A percentile compares a stretch with the other conserved stretches of the same genome.
Conservation (phyloP, 2,888 invertebrate genomes). For the Sesia apiformis region DNA sequence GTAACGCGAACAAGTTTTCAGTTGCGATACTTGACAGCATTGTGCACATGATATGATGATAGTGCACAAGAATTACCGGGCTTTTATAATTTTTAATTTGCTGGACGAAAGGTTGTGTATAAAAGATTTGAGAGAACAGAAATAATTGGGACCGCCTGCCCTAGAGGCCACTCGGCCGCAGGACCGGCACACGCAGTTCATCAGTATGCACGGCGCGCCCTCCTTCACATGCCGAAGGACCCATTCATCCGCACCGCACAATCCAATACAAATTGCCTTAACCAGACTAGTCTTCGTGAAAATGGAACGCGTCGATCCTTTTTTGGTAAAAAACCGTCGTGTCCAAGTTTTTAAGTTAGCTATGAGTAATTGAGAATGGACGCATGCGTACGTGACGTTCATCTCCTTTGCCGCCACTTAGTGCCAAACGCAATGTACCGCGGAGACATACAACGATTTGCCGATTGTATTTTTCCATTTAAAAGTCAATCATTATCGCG, state of each 20-base stretch:
- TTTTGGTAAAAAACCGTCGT: conserved; percentile 31
- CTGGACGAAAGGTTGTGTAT: conserved; percentile 17
- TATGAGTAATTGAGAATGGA: conserved; percentile 43
- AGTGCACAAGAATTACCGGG: background rate
- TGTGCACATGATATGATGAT: background rate
- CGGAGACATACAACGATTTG: conserved; percentile 31
- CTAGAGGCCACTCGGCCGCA: conserved; percentile 9
- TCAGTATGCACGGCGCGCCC: conserved; percentile 44
- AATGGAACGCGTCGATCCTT: conserved; percentile 31
- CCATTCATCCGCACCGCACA: conserved; percentile 51
- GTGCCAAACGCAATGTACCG: conserved; percentile 11
- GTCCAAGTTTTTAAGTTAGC: conserved; percentile 26
- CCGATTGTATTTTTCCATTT: conserved; percentile 42
- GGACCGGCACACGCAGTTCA: conserved; percentile 18
- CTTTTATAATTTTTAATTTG: conserved; percentile 8
- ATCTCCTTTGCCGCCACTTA: conserved; percentile 3
- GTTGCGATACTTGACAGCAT: background rate
- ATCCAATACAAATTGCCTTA: conserved; percentile 56
- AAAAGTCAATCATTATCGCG: conserved; percentile 62
- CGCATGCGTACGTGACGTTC: conserved; percentile 19
- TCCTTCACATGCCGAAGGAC: conserved; percentile 25
- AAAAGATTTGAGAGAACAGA: conserved; percentile 27
- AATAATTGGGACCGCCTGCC: conserved; percentile 35
- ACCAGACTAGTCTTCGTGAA: conserved; percentile 37
- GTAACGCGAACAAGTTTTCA: background rate